Percentiles rank a stretch among this genome's conserved stretches.
phyloP scores from a whole-genome alignment of 2,888 invertebrate species.

The Drosophila falleni region DNA sequence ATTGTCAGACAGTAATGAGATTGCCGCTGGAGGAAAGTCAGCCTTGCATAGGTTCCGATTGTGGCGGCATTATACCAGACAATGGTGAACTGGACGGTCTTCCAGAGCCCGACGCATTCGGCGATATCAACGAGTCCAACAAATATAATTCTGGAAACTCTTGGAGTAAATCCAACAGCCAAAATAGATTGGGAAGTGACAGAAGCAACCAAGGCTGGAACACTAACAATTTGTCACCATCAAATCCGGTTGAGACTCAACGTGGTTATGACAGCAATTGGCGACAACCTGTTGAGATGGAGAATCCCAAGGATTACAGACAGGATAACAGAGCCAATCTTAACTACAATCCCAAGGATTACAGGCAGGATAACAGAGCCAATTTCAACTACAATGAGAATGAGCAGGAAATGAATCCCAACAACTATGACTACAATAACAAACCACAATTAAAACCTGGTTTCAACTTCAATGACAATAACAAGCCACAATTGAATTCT shows the following conservation, averaged over 20 bases:
- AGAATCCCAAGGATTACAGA: not conserved
- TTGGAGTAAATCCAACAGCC: slow-evolving; percentile 9
- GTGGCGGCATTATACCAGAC: slow-evolving; percentile 74
- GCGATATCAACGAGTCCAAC: slow-evolving; percentile 30
- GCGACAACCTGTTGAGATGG: slow-evolving; percentile 20
- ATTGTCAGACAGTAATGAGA: slow-evolving; percentile 86
- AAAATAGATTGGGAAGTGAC: slow-evolving; percentile 1
- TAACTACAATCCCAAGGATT: slow-evolving; percentile 9
- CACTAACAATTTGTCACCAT: slow-evolving; percentile 11
- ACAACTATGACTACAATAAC: slow-evolving; percentile 22
- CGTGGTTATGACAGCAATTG: slow-evolving; percentile 26
- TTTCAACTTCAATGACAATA: slow-evolving; percentile 17
- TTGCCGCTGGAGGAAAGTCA: slow-evolving; percentile 59
- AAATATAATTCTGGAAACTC: slow-evolving; percentile 17
- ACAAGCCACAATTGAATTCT: slow-evolving; percentile 6
- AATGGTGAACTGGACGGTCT: slow-evolving; percentile 51
- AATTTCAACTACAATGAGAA: slow-evolving; percentile 9
- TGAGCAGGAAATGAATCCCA: slow-evolving; percentile 1
- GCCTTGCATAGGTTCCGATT: slow-evolving; percentile 64
- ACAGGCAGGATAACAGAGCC: slow-evolving; percentile 7
- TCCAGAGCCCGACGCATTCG: slow-evolving; percentile 39
- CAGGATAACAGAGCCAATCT: slow-evolving; percentile 6
- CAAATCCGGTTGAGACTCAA: not conserved
- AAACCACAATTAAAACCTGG: slow-evolving; percentile 6
- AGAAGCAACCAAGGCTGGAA: slow-evolving; percentile 28